phyloP scores from a whole-genome alignment of 2,888 invertebrate species.

The Cosmia trapezina region DNA sequence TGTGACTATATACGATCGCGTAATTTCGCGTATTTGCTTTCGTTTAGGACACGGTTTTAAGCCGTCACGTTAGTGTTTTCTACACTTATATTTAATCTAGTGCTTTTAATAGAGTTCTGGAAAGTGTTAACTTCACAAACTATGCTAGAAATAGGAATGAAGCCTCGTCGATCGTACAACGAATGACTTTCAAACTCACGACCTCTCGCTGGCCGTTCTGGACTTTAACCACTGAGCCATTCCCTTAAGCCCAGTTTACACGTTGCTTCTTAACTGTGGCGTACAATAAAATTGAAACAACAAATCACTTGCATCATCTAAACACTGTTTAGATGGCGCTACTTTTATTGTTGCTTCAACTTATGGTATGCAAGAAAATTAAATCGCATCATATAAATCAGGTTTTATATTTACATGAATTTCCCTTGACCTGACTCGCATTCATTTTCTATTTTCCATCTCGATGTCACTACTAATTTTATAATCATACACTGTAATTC shows the following conservation, averaged over 20 bases:
- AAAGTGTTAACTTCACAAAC: neutral
- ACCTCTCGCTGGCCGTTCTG: neutral
- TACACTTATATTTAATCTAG: neutral
- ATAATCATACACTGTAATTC: conserved; percentile 23
- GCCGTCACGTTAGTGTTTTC: neutral
- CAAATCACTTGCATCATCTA: neutral
- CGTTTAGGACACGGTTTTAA: no score
- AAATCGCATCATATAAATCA: neutral
- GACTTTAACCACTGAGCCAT: neutral
- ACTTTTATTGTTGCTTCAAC: neutral
- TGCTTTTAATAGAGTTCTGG: neutral
- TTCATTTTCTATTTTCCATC: neutral
- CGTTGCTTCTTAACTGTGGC: neutral
- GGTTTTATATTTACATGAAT: neutral
- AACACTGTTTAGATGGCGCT: neutral
- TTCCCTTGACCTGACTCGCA: conserved; percentile 21
- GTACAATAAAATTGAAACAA: neutral
- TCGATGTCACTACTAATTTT: neutral
- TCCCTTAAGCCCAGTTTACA: neutral
- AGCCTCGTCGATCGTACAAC: neutral
- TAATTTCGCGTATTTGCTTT: no score
- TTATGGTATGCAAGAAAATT: no score
- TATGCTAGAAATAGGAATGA: neutral
- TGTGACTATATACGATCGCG: no score
- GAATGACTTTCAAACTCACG: neutral